Conservation (phyloP, 2,888 invertebrate species). For the Physocephala rufipes region DNA sequence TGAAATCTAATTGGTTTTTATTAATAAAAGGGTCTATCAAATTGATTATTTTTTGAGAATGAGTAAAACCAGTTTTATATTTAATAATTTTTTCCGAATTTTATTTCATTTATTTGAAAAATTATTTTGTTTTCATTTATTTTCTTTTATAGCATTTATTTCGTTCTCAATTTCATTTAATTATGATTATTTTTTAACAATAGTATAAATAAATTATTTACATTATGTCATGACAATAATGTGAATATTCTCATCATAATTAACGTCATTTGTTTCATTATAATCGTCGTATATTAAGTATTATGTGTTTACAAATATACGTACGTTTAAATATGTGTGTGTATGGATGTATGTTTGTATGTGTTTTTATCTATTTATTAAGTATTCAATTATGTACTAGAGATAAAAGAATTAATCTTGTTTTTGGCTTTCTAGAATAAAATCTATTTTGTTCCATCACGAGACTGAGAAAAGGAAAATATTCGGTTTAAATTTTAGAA, state of each 20-base stretch:
- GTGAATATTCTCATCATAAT: slow-evolving; percentile 20
- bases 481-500: too few species aligned
- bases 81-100: slow-evolving; percentile 27
- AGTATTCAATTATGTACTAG: too few species aligned
- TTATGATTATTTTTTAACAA: slow-evolving; percentile 50
- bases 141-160: slow-evolving; percentile 6
- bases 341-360: slow-evolving; percentile 48
- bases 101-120: slow-evolving; percentile 36
- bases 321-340: slow-evolving; percentile 45
- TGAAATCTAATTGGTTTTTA: neutral
- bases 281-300: slow-evolving; percentile 27
- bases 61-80: slow-evolving; percentile 8
- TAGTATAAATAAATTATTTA: slow-evolving; percentile 49
- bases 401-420: too few species aligned
- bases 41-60: neutral
- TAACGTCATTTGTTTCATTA: neutral
- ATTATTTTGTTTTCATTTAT: slow-evolving; percentile 22
- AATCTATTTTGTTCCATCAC: too few species aligned
- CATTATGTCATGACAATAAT: slow-evolving; percentile 21
- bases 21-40: neutral
- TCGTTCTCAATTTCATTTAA: slow-evolving; percentile 25
- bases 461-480: too few species aligned
- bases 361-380: slow-evolving; percentile 42
- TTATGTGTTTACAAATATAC: neutral
- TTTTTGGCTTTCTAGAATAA: too few species aligned